Percentiles rank a stretch among this genome's conserved stretches.
Conservation (phyloP, 1,140 invertebrate species). For the Brachionus calyciflorus region DNA sequence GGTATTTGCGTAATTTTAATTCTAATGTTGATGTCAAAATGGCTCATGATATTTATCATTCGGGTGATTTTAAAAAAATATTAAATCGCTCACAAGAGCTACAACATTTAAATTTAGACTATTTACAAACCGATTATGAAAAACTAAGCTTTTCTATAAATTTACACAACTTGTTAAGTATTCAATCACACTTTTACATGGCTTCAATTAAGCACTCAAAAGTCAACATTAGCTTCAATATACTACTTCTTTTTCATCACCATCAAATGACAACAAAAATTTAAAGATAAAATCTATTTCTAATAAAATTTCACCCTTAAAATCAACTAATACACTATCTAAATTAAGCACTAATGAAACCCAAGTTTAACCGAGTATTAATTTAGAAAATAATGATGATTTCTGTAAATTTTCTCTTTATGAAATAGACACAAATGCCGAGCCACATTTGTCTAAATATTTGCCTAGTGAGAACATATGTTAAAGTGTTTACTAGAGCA, state of each 20-base stretch:
- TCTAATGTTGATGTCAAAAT: conserved; percentile 52
- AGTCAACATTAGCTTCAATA: not conserved
- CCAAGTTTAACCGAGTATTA: no score
- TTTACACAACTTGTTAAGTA: conserved; percentile 55
- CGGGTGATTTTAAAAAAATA: conserved; percentile 50
- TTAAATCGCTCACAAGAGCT: conserved; percentile 49
- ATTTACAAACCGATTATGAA: conserved; percentile 49
- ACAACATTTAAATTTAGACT: conserved; percentile 51
- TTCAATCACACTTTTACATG: conserved; percentile 50
- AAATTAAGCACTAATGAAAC: no score
- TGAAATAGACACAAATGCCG: no score
- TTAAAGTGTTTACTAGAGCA: no score
- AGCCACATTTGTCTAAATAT: not conserved
- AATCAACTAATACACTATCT: no score
- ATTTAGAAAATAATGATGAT: no score
- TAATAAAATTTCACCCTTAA: not conserved
- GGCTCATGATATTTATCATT: conserved; percentile 50
- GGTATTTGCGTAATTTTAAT: not conserved
- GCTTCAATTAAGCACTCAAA: not conserved
- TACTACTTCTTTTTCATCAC: not conserved
- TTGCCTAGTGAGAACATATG: not conserved
- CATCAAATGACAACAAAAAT: not conserved
- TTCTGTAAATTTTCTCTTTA: no score
- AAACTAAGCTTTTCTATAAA: conserved; percentile 59
- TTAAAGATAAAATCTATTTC: not conserved